Percentiles rank a stretch among this genome's conserved stretches.
Conservation (phyloP, 2,113 vertebrate genomes). For the Mustela lutreola region DNA sequence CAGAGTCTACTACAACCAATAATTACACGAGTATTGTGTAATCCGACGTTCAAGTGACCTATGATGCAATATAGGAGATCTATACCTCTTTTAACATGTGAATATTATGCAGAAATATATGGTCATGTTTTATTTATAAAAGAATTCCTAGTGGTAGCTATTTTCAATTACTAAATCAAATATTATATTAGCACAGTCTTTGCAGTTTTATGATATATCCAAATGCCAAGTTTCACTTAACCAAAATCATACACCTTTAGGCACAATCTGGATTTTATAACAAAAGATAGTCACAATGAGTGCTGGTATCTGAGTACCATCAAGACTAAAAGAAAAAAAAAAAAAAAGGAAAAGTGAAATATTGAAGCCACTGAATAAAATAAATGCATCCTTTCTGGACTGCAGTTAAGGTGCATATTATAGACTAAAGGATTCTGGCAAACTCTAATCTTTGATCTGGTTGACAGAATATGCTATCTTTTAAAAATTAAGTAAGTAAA, state of each 20-base stretch:
- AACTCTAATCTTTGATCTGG: neutral
- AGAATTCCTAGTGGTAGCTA: neutral
- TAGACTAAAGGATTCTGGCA: neutral
- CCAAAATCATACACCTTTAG: neutral
- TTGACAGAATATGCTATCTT: neutral
- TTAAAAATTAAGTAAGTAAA: neutral
- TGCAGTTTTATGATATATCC: neutral
- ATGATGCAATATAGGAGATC: neutral
- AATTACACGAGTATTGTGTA: neutral
- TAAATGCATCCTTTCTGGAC: neutral
- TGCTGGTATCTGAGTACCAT: neutral
- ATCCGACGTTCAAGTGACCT: neutral
- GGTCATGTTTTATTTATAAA: neutral
- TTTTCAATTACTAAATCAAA: constrained; percentile 37
- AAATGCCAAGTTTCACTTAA: constrained; percentile 14
- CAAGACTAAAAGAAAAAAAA: neutral
- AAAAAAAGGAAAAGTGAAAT: neutral
- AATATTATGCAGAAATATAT: neutral
- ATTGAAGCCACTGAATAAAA: neutral
- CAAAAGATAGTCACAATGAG: neutral
- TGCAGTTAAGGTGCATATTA: neutral
- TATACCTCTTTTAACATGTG: neutral
- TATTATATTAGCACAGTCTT: neutral
- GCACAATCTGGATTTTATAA: neutral
- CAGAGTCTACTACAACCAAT: too few species aligned